Base-by-base conservation (phyloP, 2,113 vertebrate species). In the Lamprotornis superbus region DNA sequence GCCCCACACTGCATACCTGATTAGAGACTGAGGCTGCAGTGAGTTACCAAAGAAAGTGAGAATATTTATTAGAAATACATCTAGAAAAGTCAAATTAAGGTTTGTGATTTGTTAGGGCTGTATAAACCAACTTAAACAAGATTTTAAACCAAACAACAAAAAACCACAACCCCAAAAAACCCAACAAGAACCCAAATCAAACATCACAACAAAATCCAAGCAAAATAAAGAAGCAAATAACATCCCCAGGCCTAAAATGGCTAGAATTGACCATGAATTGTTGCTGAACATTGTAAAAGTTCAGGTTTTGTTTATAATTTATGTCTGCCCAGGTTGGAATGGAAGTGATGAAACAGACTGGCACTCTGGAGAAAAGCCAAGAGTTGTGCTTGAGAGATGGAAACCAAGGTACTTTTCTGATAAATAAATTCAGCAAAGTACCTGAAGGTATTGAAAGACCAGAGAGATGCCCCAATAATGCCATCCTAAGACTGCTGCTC, bases 151-250 rank as follows among this genome's bases (percentile, higher is more conserved):
- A 61, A 74, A 31, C 7, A 63, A 23, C 3, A 24, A 47, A 27
- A 60, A 42, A 4, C 16, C 12, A 8, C 17, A 80, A 15, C 0
- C 10, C 53, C 28, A 8, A 30, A 44, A 52, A n/a, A 0, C 14
- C 10, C 28, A 69, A 55, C 1, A 8, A 55, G 53, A 68, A 1
- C 42, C 24, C 27, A 23, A 33, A 63, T 44, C 23, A 70, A 88
- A 19, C 6, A 28, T 12, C 31, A 20, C 7, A 44, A 16, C 15
- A 50, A 55, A 30, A 3, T 1, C 7, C 14, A 19, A 55, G 19
- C 5, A 61, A 60, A 83, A 20, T 12, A 42, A 59, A 28, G 13
- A 65, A 49, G 15, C 2, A 31, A 59, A 7, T 27, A 8, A 9
- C 2, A 0, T 7, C 10, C 5, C 11, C 20, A 12, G 39, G 25